Evolutionary conservation across 92 coral and sea anemone genomes (phyloP).

Genomic region (Bergia sp.): DNA sequence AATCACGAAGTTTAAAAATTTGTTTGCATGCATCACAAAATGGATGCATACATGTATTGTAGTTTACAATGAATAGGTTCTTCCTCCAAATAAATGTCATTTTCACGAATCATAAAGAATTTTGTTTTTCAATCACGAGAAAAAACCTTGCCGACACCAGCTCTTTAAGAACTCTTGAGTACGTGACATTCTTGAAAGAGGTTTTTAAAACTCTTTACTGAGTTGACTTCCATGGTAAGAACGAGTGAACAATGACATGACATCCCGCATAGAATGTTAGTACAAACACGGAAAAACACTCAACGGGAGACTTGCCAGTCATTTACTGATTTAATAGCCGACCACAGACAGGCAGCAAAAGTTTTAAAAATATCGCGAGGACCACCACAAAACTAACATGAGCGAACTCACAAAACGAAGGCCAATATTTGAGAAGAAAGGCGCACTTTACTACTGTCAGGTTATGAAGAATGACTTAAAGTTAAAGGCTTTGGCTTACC

Average conservation of each 20-base stretch:
- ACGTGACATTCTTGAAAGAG: neutral
- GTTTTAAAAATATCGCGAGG: neutral
- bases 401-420: neutral
- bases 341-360: neutral
- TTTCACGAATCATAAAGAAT: neutral
- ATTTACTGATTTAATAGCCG: neutral
- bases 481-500: neutral
- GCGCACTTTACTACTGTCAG: neutral
- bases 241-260: neutral
- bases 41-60: neutral
- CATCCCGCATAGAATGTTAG: neutral
- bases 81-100: neutral
- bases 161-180: neutral
- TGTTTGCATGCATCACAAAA: neutral
- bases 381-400: neutral
- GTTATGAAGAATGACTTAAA: neutral
- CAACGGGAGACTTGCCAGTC: neutral
- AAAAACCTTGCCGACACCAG: neutral
- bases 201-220: neutral
- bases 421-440: neutral
- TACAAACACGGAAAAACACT: neutral
- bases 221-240: neutral
- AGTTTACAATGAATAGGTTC: neutral
- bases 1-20: neutral
- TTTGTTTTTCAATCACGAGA: neutral